A percentile compares a stretch with the other conserved stretches of the same genome.
phyloP scores from a whole-genome alignment of 53 echinoderm and acorn worm genomes.

The Paracentrotus lividus region DNA sequence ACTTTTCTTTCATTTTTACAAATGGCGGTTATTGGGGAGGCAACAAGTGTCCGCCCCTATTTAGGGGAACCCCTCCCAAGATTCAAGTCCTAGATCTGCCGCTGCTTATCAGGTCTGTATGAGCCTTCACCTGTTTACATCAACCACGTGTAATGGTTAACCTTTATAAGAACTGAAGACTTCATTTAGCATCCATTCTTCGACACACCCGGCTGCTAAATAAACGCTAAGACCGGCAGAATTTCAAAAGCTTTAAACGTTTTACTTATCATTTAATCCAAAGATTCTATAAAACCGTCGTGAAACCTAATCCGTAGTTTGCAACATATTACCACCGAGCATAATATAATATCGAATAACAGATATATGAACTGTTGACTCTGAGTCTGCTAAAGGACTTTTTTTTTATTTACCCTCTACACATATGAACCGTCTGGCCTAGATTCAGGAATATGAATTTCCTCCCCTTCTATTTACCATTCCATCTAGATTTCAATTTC shows the following conservation, averaged over 20 bases:
- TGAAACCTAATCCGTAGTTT: not conserved
- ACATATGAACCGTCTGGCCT: constrained; percentile 24
- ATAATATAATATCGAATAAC: constrained; percentile 24
- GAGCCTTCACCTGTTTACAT: too few species aligned
- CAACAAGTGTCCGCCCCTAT: too few species aligned
- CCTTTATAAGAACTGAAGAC: too few species aligned
- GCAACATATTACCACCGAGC: not conserved
- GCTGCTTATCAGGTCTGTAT: too few species aligned
- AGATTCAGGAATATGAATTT: constrained; percentile 48
- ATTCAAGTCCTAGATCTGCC: too few species aligned
- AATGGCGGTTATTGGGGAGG: too few species aligned
- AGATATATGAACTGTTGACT: constrained; percentile 47
- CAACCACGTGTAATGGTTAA: too few species aligned
- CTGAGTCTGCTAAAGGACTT: not conserved
- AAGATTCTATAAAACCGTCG: not conserved
- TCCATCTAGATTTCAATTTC: constrained; percentile 61
- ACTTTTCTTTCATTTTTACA: too few species aligned
- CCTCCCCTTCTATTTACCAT: constrained; percentile 46
- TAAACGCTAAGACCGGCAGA: not conserved
- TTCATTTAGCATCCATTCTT: too few species aligned
- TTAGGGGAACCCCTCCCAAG: too few species aligned
- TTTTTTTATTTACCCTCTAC: not conserved
- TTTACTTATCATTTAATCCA: not conserved
- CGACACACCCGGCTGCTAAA: too few species aligned
- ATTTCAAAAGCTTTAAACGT: not conserved